A percentile compares a stretch with the other conserved stretches of the same genome.
phyloP scores from a whole-genome alignment of 2,888 invertebrate species.

The Dicranocentrus wangi region DNA sequence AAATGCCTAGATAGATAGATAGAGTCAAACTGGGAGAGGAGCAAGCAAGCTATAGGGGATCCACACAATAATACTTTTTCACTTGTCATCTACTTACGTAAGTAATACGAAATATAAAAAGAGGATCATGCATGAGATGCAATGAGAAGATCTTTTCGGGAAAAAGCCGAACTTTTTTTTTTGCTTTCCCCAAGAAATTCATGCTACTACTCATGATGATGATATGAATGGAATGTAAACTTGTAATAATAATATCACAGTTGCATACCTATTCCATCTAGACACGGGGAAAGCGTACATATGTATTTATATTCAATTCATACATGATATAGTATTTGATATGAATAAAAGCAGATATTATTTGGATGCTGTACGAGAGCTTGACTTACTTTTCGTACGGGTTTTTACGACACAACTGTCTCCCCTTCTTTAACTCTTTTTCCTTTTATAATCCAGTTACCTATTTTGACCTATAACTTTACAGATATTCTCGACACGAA shows the following conservation, averaged over 20 bases:
- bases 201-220: no score
- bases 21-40: constrained; percentile 10
- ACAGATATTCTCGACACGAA: neutral
- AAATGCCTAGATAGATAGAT: no score
- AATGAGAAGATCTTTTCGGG: constrained; percentile 7
- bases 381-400: constrained; percentile 19
- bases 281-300: no score
- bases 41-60: constrained; percentile 8
- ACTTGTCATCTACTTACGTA: constrained; percentile 27
- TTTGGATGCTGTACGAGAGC: no score
- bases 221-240: no score
- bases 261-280: no score
- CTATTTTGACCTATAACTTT: constrained; percentile 53
- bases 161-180: no score
- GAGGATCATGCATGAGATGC: constrained; percentile 13
- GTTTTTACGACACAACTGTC: constrained; percentile 48
- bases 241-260: no score
- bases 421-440: constrained; percentile 31
- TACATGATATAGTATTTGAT: no score
- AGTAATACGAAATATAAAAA: constrained; percentile 1
- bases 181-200: no score
- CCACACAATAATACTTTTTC: constrained; percentile 25
- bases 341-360: no score
- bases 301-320: no score
- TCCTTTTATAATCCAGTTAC: constrained; percentile 26